phyloP scores from a whole-genome alignment of 1,140 invertebrate genomes.

The Gerris buenoi region DNA sequence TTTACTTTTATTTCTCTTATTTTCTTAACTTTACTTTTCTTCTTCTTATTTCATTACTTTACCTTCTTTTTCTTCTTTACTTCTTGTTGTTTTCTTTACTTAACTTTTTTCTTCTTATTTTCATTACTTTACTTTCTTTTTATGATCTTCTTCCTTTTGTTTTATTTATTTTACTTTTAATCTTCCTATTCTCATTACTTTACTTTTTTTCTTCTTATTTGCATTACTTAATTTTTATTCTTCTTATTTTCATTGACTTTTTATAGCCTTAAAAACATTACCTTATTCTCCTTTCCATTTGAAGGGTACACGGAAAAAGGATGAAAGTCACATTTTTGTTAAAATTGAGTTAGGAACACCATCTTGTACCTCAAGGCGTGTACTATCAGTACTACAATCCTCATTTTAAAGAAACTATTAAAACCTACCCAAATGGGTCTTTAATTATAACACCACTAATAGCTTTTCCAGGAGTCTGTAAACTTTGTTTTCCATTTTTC shows the following conservation, averaged over 20 bases:
- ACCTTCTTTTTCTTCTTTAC: background rate
- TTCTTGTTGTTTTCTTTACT: background rate
- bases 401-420: too few relatives aligned
- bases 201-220: background rate
- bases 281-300: too few relatives aligned
- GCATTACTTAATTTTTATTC: background rate
- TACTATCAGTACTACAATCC: too few relatives aligned
- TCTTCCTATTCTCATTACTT: background rate
- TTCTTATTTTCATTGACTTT: background rate
- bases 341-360: too few relatives aligned
- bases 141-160: background rate
- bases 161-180: background rate
- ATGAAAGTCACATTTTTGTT: too few relatives aligned
- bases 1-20: background rate
- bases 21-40: background rate
- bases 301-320: too few relatives aligned
- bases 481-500: too few relatives aligned
- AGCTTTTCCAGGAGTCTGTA: too few relatives aligned
- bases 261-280: too few relatives aligned
- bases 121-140: background rate
- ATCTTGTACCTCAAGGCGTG: too few relatives aligned
- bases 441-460: too few relatives aligned
- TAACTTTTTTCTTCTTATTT: background rate
- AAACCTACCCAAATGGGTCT: too few relatives aligned
- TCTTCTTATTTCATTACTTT: background rate